phyloP scores from a whole-genome alignment of 30 jellyfish, hydroid and myxozoan genomes.

The Hydra vulgaris region DNA sequence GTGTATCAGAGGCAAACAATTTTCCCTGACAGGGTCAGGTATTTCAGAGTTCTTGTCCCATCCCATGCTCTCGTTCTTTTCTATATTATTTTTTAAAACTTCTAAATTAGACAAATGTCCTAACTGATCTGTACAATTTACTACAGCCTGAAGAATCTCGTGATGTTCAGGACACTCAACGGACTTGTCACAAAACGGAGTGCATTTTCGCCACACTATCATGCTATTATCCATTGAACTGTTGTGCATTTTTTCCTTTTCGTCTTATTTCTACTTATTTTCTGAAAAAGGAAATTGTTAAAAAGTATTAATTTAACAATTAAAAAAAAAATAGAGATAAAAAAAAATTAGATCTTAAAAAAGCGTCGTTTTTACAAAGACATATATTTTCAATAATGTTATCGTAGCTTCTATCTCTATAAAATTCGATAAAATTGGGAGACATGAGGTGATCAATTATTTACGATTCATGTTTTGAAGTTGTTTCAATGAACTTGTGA shows the following conservation, averaged over 20 bases:
- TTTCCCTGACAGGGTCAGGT: conserved; percentile 82
- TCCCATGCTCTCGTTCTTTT: conserved; percentile 68
- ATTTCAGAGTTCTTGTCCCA: conserved; percentile 77
- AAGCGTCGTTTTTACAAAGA: too few species aligned
- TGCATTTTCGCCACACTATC: conserved; percentile 92
- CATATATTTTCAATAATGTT: too few species aligned
- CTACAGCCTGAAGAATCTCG: conserved; percentile 85
- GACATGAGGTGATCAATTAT: not conserved
- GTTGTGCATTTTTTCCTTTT: not conserved
- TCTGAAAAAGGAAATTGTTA: not conserved
- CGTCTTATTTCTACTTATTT: not conserved
- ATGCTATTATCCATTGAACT: conserved; percentile 17
- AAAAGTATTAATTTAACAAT: too few species aligned
- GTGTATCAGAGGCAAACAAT: conserved; percentile 81
- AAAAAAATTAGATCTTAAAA: too few species aligned
- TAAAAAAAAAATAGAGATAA: not conserved
- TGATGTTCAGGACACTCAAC: conserved; percentile 96
- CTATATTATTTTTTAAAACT: conserved; percentile 64
- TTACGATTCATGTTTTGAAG: not conserved
- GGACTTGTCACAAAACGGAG: conserved; percentile 93
- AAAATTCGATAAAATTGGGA: not conserved
- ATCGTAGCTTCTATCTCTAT: too few species aligned
- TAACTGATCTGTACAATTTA: conserved; percentile 89
- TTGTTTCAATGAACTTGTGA: not conserved
- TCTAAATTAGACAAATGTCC: conserved; percentile 90